Conservation (phyloP, 2,888 invertebrate genomes). For the Anthophora plumipes region DNA sequence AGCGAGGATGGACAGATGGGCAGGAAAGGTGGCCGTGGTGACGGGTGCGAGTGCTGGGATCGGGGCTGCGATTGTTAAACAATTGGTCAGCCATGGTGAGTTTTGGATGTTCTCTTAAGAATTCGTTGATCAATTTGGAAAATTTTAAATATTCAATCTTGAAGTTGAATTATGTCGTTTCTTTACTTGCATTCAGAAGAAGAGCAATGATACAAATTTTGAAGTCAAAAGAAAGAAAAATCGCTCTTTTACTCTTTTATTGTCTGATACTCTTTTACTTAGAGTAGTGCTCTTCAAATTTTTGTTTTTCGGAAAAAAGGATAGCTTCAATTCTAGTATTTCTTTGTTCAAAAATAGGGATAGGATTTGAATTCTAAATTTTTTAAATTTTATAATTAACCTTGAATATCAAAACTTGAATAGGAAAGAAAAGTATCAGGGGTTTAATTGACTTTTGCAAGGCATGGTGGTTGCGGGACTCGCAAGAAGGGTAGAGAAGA, state of each 20-base stretch:
- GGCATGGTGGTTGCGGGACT: conserved; percentile 84
- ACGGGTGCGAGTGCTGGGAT: conserved; percentile 85
- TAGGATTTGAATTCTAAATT: too few species aligned
- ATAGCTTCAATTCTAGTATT: too few species aligned
- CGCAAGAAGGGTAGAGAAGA: conserved; percentile 84
- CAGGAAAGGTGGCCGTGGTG: conserved; percentile 84
- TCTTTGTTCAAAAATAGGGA: too few species aligned
- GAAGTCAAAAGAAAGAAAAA: neutral
- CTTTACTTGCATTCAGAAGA: too few species aligned
- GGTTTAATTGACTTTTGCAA: conserved; percentile 21
- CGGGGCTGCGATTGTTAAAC: conserved; percentile 82
- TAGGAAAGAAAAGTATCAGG: neutral
- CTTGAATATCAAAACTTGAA: too few species aligned
- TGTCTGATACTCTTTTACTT: neutral
- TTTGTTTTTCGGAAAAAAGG: too few species aligned
- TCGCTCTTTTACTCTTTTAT: neutral
- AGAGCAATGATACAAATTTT: too few species aligned
- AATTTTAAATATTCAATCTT: too few species aligned
- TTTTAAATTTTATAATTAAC: too few species aligned
- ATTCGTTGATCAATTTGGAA: neutral
- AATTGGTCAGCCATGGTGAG: conserved; percentile 83
- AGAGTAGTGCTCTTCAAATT: too few species aligned
- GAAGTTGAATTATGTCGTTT: too few species aligned
- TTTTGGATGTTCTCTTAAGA: neutral
- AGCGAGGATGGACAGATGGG: conserved; percentile 83